Percentiles rank a stretch among this genome's conserved stretches.
Evolutionary conservation across 2,113 vertebrate genomes (phyloP).

Genomic region (Suricata suricatta): DNA sequence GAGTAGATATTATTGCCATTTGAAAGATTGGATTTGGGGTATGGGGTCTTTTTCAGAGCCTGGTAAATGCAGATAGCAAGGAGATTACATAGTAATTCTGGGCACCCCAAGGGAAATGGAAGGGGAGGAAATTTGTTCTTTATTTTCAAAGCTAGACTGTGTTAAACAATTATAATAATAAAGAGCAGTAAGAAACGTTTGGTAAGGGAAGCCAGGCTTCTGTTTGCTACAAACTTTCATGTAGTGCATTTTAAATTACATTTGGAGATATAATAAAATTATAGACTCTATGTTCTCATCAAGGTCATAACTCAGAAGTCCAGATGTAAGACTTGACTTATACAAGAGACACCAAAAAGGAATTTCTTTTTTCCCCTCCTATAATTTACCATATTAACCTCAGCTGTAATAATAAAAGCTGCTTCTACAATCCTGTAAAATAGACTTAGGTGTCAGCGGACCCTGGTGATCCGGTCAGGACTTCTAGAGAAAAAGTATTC

Average conservation of each 20-base stretch:
- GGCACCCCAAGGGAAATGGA: constrained; percentile 12
- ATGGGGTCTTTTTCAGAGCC: constrained; percentile 61
- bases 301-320: constrained; percentile 49
- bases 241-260: constrained; percentile 16
- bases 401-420: not conserved
- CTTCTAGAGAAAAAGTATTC: not conserved
- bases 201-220: constrained; percentile 11
- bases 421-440: not conserved
- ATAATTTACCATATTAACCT: not conserved
- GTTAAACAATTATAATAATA: constrained; percentile 54
- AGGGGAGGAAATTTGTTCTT: constrained; percentile 43
- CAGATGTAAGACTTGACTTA: not conserved
- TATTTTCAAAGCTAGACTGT: constrained; percentile 63
- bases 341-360: not conserved
- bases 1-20: constrained; percentile 60
- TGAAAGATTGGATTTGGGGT: constrained; percentile 71
- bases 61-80: constrained; percentile 57
- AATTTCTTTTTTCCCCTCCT: not conserved
- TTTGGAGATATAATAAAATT: constrained; percentile 52
- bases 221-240: constrained; percentile 27
- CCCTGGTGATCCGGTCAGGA: not conserved
- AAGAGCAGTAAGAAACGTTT: not conserved
- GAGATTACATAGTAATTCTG: constrained; percentile 36
- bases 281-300: constrained; percentile 43
- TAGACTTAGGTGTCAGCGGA: not conserved